Evolutionary conservation across 2,797 vertebrate genomes (phyloP).

Genomic region (Scarus forsteni): DNA sequence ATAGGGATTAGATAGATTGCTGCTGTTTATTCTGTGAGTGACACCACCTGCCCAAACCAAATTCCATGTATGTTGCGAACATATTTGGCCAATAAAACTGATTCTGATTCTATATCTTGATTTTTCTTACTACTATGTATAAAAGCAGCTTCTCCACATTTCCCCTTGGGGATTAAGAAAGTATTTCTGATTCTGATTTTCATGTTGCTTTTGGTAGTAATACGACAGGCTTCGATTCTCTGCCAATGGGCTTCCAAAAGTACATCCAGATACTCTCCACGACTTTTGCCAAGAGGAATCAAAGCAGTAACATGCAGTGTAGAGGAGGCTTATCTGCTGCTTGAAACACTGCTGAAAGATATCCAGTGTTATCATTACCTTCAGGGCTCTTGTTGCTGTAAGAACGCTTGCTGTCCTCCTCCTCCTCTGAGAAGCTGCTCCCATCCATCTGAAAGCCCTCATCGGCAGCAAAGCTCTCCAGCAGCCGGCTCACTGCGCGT

Average conservation of each 20-base stretch:
- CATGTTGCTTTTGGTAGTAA: too few relatives aligned
- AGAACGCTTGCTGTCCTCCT: slow-evolving; percentile 84
- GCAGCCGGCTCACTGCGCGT: slow-evolving; percentile 94
- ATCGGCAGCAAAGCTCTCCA: slow-evolving; percentile 96
- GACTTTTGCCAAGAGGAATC: not conserved
- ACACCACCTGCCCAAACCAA: too few relatives aligned
- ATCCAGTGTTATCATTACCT: slow-evolving; percentile 71
- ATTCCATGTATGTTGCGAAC: too few relatives aligned
- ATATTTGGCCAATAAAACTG: too few relatives aligned
- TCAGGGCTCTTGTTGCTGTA: slow-evolving; percentile 84
- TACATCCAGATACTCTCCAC: not conserved
- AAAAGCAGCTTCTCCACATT: too few relatives aligned
- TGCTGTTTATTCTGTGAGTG: too few relatives aligned
- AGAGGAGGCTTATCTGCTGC: not conserved
- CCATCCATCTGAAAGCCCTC: slow-evolving; percentile 96
- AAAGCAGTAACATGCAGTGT: not conserved
- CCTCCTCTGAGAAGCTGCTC: slow-evolving; percentile 98
- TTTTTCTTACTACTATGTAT: too few relatives aligned
- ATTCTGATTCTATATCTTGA: too few relatives aligned
- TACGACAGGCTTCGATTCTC: not conserved
- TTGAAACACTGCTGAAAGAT: not conserved
- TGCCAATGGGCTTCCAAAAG: not conserved
- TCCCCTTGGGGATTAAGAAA: too few relatives aligned
- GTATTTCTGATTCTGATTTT: too few relatives aligned
- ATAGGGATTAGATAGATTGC: too few relatives aligned